Evolutionary conservation across 1,140 invertebrate species (phyloP).

Genomic region (Eulimnadia texana): DNA sequence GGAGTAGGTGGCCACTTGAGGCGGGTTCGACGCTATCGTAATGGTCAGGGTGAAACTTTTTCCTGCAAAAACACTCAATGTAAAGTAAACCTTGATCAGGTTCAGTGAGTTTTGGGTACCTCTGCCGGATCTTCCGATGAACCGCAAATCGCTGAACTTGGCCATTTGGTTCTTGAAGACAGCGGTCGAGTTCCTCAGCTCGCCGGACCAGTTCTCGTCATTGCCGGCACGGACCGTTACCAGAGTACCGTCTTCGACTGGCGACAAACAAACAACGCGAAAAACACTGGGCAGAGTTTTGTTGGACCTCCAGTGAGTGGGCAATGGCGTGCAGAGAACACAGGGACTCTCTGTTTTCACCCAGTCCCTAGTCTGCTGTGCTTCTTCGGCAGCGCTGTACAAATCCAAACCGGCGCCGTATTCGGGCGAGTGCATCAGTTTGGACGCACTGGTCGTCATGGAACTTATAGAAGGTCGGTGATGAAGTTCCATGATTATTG

Average conservation of each 20-base stretch:
- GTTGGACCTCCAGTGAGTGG: slow-evolving; percentile 91
- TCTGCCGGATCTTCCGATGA: slow-evolving; percentile 91
- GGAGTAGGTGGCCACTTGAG: slow-evolving; percentile 84
- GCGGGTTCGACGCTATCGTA: slow-evolving; percentile 75
- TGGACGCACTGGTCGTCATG: no score
- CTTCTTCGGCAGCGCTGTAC: no score
- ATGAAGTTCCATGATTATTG: no score
- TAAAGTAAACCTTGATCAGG: background rate
- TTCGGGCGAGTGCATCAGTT: no score
- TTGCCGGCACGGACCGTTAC: slow-evolving; percentile 92
- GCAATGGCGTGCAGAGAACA: slow-evolving; percentile 81
- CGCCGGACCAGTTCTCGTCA: slow-evolving; percentile 92
- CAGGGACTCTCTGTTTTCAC: slow-evolving; percentile 79
- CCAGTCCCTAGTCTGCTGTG: no score
- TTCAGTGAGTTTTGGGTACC: slow-evolving; percentile 39
- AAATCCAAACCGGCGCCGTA: no score
- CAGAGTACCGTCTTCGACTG: slow-evolving; percentile 86
- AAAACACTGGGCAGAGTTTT: slow-evolving; percentile 92
- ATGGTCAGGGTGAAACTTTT: slow-evolving; percentile 96
- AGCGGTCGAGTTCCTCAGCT: slow-evolving; percentile 81
- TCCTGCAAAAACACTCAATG: slow-evolving; percentile 31
- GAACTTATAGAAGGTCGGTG: no score
- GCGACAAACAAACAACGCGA: slow-evolving; percentile 64
- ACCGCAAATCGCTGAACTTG: slow-evolving; percentile 94
- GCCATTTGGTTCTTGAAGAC: slow-evolving; percentile 96